Conservation (phyloP, 2,113 vertebrate species). For the Pandion haliaetus region DNA sequence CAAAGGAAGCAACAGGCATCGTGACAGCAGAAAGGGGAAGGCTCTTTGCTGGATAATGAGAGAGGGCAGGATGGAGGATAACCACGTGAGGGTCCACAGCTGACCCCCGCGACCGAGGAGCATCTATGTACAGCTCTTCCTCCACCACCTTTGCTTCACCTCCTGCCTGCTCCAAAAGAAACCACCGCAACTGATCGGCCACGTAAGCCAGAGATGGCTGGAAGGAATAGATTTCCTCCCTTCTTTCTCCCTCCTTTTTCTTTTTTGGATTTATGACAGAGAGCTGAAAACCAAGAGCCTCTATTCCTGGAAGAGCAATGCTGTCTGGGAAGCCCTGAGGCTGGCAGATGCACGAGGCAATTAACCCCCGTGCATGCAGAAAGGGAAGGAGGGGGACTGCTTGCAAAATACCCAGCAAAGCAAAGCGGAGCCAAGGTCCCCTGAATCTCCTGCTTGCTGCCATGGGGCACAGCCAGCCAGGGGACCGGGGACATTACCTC, state of each 20-base stretch:
- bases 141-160: not conserved
- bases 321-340: constrained; percentile 31
- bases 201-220: not conserved
- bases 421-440: not conserved
- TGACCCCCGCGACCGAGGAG: rapidly evolving
- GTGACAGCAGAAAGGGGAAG: not conserved
- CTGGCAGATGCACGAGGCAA: constrained; percentile 18
- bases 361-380: not conserved
- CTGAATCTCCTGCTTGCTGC: not conserved
- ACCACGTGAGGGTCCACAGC: not conserved
- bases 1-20: not conserved
- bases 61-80: not conserved
- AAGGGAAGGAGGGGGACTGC: not conserved
- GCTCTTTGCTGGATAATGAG: not conserved
- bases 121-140: not conserved
- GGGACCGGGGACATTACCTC: rapidly evolving
- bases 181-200: rapidly evolving
- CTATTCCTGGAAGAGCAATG: constrained; percentile 27
- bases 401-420: not conserved
- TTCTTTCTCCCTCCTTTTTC: not conserved
- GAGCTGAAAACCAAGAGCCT: constrained; percentile 12
- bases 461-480: not conserved
- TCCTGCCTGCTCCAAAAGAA: not conserved
- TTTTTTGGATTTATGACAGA: constrained; percentile 55
- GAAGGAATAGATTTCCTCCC: constrained; percentile 11